Evolutionary conservation across 2,113 vertebrate species (phyloP), one percentile per base, ranked within the genome.

Genomic region (Phyllopteryx taeniolatus): DNA sequence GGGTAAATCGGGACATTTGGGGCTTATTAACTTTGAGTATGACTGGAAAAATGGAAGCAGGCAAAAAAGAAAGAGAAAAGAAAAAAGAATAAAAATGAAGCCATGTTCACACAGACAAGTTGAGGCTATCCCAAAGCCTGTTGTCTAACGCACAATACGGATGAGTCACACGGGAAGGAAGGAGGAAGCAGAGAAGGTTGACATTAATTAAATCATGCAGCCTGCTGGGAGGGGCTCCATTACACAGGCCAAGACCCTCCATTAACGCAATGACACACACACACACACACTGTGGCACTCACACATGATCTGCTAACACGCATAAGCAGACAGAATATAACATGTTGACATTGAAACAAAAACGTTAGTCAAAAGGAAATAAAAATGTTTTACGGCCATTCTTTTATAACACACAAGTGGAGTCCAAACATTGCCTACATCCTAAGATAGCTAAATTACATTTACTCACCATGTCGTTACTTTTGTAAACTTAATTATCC

Each of bases 191-290:
- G 44, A 56, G 73, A 64, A 43, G 42, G 61, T n/a, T 71, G 84
- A 86, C 86, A 74, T 86, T 91, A 90, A 91, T 91, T 88, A 76
- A 91, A 91, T 90, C 67, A 89, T 83, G 78, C 73, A 69, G 83
- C 60, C 83, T 70, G 72, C 70, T 75, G 83, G 84, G 85, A 86
- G 83, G 84, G 82, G 86, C 79, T 90, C 86, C 84, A 85, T 87
- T 87, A 86, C 79, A 22, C 46, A 70, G 83, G 83, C 83, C 88
- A 86, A 81, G 85, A 80, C 77, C 86, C 66, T 89, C 88, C 87
- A 91, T 91, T 91, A 88, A 70, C 81, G 83, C 77, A 88, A 80
- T 89, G 85, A 89, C 81, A 83, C 60, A 71, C 46, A 53, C 15
- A 61, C 14, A 79, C 64, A 39, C 13, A 2, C 46, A 4, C 27